phyloP scores from a whole-genome alignment of 2,797 vertebrate genomes.

The Picus viridis region DNA sequence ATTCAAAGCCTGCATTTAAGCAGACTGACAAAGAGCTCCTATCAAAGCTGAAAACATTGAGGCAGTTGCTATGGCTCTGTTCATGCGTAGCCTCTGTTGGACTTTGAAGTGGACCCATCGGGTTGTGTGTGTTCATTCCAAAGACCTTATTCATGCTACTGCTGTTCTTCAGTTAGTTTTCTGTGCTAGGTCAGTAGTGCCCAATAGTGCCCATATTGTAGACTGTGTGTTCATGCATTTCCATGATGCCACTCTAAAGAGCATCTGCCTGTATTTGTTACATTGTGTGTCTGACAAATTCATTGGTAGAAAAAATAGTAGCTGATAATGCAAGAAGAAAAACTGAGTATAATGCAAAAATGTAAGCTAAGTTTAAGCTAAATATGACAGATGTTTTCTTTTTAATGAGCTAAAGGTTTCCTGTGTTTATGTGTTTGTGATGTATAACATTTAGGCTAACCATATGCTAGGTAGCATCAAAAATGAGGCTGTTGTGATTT shows the following conservation, averaged over 20 bases:
- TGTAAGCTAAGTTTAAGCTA: not conserved
- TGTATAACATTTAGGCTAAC: not conserved
- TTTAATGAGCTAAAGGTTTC: not conserved
- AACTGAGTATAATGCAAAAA: not conserved
- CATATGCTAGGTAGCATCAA: accelerated
- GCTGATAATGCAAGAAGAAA: not conserved
- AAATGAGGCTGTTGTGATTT: not conserved
- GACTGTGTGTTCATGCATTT: not conserved
- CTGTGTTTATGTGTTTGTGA: not conserved
- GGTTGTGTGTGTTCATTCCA: not conserved
- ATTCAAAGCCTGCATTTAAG: not conserved
- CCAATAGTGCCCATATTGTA: not conserved
- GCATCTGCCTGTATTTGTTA: not conserved
- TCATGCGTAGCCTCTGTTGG: not conserved
- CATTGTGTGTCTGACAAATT: not conserved
- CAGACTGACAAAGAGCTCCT: not conserved
- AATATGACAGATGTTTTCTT: not conserved
- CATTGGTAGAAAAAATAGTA: not conserved
- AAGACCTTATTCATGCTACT: not conserved
- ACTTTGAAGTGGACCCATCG: not conserved
- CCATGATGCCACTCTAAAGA: not conserved
- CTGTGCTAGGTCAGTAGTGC: not conserved
- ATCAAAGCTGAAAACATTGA: not conserved
- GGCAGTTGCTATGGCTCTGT: not conserved
- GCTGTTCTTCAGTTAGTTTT: not conserved